These are phyloP conservation scores for Mythimna loreyi DNA, from an alignment of 2,888 invertebrate genomes.

Conservation along the genomic window DNA sequence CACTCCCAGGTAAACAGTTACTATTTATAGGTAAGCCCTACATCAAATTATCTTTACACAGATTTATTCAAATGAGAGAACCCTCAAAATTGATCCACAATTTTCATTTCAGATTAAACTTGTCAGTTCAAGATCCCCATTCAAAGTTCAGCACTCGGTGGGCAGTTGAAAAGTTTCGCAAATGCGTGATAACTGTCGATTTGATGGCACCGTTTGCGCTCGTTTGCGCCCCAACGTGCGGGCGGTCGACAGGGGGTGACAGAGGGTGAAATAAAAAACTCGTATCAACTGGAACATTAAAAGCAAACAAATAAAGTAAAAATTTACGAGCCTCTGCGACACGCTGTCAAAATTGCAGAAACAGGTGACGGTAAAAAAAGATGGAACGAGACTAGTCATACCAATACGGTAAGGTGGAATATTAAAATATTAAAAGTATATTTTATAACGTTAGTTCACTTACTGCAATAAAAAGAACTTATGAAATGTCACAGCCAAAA, in stretches of 20 bases:
- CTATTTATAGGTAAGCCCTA: conserved; percentile 37
- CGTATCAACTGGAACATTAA: conserved; percentile 66
- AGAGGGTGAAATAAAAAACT: conserved; percentile 67
- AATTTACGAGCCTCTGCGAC: conserved; percentile 78
- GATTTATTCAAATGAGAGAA: not conserved
- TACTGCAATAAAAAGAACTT: conserved; percentile 5
- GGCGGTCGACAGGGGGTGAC: conserved; percentile 33
- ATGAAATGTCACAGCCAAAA: not conserved
- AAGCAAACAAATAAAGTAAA: conserved; percentile 80
- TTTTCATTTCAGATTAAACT: conserved; percentile 60
- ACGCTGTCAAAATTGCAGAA: conserved; percentile 79
- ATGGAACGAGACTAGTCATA: conserved; percentile 47
- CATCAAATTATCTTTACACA: not conserved
- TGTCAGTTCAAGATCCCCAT: conserved; percentile 64
- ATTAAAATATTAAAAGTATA: conserved; percentile 22
- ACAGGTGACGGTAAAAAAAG: conserved; percentile 76
- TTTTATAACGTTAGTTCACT: not conserved
- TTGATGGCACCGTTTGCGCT: conserved; percentile 65
- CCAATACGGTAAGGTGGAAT: conserved; percentile 19
- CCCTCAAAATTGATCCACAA: conserved; percentile 11
- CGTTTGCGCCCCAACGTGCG: conserved; percentile 66
- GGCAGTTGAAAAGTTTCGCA: conserved; percentile 66
- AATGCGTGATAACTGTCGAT: conserved; percentile 68
- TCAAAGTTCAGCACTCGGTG: conserved; percentile 62
- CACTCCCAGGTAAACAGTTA: conserved; percentile 38